Percentiles rank a stretch among this genome's conserved stretches.
Conservation (phyloP, 2,113 vertebrate genomes). For the Alethe diademata region DNA sequence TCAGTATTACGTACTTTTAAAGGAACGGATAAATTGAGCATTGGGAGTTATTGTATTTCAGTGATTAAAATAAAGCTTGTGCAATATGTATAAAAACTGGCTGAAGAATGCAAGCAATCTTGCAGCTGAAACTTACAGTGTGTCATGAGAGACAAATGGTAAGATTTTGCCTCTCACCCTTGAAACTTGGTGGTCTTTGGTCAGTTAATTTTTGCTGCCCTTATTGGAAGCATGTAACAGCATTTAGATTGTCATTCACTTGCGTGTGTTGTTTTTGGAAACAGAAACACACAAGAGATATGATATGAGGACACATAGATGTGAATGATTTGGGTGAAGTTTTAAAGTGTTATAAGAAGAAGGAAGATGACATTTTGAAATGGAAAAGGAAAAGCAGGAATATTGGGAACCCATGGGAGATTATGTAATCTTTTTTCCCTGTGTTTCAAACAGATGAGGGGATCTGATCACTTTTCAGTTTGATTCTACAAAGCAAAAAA, state of each 20-base stretch:
- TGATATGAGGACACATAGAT: neutral
- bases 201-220: neutral
- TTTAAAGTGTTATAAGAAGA: neutral
- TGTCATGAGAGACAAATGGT: neutral
- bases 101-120: neutral
- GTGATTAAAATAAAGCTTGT: neutral
- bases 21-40: neutral
- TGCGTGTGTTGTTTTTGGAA: neutral
- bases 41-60: neutral
- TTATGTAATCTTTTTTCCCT: neutral
- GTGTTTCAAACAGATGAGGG: neutral
- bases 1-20: neutral
- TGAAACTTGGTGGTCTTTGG: neutral
- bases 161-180: neutral
- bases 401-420: neutral
- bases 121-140: neutral
- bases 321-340: neutral
- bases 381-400: neutral
- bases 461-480: neutral
- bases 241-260: neutral
- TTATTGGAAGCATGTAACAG: neutral
- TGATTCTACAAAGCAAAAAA: neutral
- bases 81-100: neutral
- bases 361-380: neutral
- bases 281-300: neutral